Base-by-base conservation (phyloP, 1,140 invertebrate genomes). In the Dolichoris vasculosae region DNA sequence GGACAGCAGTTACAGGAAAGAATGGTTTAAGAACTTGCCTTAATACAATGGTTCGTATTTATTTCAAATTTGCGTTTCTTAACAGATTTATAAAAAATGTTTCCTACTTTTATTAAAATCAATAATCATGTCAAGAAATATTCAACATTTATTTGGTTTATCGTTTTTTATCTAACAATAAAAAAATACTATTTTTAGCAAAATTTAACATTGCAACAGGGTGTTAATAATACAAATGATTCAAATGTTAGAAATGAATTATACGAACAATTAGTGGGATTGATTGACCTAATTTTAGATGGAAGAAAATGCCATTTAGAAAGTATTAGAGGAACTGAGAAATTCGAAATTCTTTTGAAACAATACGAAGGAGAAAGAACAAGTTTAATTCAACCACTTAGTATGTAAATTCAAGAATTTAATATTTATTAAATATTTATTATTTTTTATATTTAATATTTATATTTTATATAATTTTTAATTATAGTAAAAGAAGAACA, bases 201-300 rank as follows among this genome's bases (percentile, higher is more conserved):
- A 90, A 92, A 90, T 77, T 88, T 95, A 26, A 95, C 94, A 0
- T 89, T 94, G 4, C 94, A 94, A 76, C 94, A 95, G 88, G 95
- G 95, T 2, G 90, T 95, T 0, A 94, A 94, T 85, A 93, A 93
- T 55, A 94, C 94, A 3, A 94, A 90, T 43, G 94, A 95, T 64
- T 88, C 90, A 0, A 90, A 94, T 2, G 63, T 95, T 0, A 93
- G 91, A 81, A 94, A 94, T 80, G 93, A 94, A 59, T 90, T 97
- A 26, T 96, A 95, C 87, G 95, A 96, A 71, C 96, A 97, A 89
- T 90, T 97, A 46, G 93, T 97, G 0, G 94, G 95, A 80, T 89
- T 98, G 2, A 94, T 96, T n/a, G 96, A 97, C 90, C 92, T 97
- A 20, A 95, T 97, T 85, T 92, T 98, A 43, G 96, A 97, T 89